Conservation (phyloP, 2,888 invertebrate genomes). For the Onthophagus sagittarius region DNA sequence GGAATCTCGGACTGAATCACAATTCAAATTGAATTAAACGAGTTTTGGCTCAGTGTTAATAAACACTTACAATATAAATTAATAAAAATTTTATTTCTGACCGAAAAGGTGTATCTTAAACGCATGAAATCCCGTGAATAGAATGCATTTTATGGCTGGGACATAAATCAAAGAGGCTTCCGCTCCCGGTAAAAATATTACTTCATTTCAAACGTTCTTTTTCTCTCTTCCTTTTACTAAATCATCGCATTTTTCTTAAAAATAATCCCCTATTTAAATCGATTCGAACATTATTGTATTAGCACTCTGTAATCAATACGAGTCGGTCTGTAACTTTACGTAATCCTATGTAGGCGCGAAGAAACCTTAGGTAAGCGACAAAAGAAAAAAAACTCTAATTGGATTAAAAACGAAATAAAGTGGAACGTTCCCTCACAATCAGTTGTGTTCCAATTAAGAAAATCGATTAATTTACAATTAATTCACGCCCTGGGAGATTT, state of each 20-base stretch:
- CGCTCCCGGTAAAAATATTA: background rate
- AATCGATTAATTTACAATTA: constrained; percentile 2
- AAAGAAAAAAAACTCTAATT: background rate
- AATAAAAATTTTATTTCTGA: background rate
- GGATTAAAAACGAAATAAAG: background rate
- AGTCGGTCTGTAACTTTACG: too few species aligned
- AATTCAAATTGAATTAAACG: background rate
- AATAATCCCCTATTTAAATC: background rate
- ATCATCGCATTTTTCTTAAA: background rate
- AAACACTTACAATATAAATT: too few species aligned
- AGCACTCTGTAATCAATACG: background rate
- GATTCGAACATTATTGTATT: background rate
- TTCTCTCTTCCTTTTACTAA: background rate
- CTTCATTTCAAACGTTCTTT: background rate
- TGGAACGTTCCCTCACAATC: background rate
- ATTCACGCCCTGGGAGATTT: background rate
- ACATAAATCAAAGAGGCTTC: background rate
- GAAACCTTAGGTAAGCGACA: background rate
- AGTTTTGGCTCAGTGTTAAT: background rate
- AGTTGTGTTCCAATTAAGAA: constrained; percentile 8
- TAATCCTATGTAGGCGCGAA: background rate
- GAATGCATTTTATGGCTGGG: background rate
- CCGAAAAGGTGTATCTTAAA: background rate
- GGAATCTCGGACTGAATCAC: background rate
- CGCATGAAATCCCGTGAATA: background rate